Conservation (phyloP, 1,140 invertebrate genomes). For the Hyles euphorbiae region DNA sequence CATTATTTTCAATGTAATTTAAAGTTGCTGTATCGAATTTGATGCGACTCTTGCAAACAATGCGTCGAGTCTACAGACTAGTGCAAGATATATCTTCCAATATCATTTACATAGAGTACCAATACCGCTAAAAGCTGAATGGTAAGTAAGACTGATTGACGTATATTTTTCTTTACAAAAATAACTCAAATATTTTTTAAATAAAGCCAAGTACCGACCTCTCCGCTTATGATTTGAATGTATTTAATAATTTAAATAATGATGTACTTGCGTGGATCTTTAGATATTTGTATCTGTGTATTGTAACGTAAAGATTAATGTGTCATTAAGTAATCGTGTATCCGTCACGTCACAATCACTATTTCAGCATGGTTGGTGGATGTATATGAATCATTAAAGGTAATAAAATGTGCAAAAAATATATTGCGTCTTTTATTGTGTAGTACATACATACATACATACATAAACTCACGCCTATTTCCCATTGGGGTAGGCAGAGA, state of each 20-base stretch:
- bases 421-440: conserved; percentile 27
- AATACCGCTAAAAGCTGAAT: conserved; percentile 43
- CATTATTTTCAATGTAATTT: no score
- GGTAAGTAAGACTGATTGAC: conserved; percentile 42
- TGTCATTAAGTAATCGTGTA: conserved; percentile 38
- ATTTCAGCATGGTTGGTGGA: conserved; percentile 67
- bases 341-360: conserved; percentile 58
- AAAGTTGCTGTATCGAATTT: no score
- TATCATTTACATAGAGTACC: conserved; percentile 18
- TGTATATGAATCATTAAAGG: conserved; percentile 60
- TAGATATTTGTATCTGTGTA: background rate
- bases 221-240: conserved; percentile 1
- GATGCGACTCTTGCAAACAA: no score
- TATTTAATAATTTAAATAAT: conserved; percentile 72
- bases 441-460: no score
- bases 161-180: no score
- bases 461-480: no score
- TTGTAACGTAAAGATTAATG: conserved; percentile 10
- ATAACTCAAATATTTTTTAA: no score
- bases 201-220: no score
- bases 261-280: conserved; percentile 22
- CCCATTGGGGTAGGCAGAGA: no score
- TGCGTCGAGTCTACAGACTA: no score
- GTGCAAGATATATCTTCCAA: conserved; percentile 2
- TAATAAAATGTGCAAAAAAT: conserved; percentile 54